Evolutionary conservation across 2,888 invertebrate genomes (phyloP).

Genomic region (Eupelmus urozonus): DNA sequence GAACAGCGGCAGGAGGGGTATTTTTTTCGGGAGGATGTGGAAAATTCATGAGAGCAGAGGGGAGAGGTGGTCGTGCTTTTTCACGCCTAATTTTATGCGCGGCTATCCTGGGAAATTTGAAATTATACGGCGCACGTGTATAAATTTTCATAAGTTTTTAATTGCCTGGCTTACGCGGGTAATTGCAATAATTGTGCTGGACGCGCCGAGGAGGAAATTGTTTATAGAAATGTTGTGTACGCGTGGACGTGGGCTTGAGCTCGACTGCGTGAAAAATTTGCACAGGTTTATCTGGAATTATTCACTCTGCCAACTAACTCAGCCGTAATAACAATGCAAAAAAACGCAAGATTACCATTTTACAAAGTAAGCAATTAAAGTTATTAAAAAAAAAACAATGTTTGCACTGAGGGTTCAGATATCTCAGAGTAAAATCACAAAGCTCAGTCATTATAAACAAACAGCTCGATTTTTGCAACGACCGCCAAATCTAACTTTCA

Average conservation of each 20-base stretch:
- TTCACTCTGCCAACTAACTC: background rate
- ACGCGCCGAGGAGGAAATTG: background rate
- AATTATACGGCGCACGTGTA: background rate
- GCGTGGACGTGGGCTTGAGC: too few species aligned
- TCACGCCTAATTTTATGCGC: background rate
- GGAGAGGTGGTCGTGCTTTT: background rate
- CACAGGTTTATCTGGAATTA: background rate
- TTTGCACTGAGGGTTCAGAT: too few species aligned
- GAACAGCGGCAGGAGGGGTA: background rate
- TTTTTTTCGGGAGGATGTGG: background rate
- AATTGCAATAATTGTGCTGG: background rate
- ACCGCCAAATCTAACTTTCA: too few species aligned
- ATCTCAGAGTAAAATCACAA: too few species aligned
- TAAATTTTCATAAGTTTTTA: slow-evolving; percentile 11
- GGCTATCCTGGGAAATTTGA: slow-evolving; percentile 26
- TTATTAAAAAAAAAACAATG: too few species aligned
- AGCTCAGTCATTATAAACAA: too few species aligned
- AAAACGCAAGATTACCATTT: too few species aligned
- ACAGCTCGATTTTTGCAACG: too few species aligned
- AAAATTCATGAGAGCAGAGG: background rate
- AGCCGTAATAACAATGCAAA: too few species aligned
- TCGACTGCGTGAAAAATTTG: background rate
- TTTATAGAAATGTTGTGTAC: too few species aligned
- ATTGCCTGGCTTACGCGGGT: background rate
- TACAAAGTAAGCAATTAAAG: too few species aligned